A percentile compares a stretch with the other conserved stretches of the same genome.
These are phyloP conservation scores for Coccyzus lansbergi DNA, from an alignment of 2,797 vertebrate species.

Conservation along the genomic window DNA sequence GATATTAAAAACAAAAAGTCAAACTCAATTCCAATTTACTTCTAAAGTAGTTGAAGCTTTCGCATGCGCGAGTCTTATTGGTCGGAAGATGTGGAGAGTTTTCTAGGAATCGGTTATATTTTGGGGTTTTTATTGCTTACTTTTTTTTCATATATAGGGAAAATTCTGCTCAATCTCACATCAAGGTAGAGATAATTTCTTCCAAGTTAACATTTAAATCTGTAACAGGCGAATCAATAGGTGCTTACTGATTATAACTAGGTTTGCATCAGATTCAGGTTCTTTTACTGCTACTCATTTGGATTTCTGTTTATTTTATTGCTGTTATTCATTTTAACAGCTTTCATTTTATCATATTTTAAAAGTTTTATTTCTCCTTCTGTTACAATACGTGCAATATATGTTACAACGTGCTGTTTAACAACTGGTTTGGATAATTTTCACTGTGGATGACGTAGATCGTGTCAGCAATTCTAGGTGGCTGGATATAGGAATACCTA, in stretches of 20 bases:
- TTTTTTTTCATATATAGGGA: background rate
- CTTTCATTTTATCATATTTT: background rate
- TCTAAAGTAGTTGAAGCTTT: background rate
- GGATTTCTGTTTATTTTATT: background rate
- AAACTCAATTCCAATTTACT: slow-evolving; percentile 6
- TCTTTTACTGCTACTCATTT: background rate
- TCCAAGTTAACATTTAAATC: background rate
- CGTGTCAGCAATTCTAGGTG: background rate
- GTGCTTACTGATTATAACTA: background rate
- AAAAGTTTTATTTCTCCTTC: background rate
- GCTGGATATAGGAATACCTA: background rate
- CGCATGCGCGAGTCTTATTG: background rate
- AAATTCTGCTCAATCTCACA: background rate
- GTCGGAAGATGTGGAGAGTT: background rate
- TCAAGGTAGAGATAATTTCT: background rate
- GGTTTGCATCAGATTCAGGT: background rate
- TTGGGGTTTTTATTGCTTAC: background rate
- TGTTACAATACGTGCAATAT: background rate
- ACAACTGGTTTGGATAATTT: background rate
- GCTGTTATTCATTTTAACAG: background rate
- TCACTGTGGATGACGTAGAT: background rate
- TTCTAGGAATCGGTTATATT: background rate
- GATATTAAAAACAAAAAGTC: slow-evolving; percentile 14
- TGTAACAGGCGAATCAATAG: background rate
- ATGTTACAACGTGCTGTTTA: background rate